phyloP scores from a whole-genome alignment of 2,113 vertebrate genomes.

The Pterocles orientalis region DNA sequence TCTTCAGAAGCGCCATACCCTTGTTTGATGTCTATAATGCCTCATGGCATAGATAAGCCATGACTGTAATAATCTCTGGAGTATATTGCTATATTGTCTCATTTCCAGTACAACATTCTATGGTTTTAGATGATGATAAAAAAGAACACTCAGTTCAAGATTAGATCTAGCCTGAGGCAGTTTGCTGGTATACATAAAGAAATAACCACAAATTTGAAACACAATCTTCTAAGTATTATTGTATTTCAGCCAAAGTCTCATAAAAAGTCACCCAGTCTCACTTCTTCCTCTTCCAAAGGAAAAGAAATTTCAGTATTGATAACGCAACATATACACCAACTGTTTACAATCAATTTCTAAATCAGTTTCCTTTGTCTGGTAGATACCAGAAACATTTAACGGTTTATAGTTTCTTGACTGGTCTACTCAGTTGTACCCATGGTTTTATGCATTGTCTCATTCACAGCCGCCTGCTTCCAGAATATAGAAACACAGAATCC shows the following conservation, averaged over 20 bases:
- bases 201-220: background rate
- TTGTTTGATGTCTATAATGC: background rate
- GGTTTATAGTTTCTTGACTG: background rate
- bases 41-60: conserved; percentile 2
- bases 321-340: background rate
- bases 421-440: background rate
- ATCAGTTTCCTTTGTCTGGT: background rate
- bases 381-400: background rate
- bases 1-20: background rate
- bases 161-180: background rate
- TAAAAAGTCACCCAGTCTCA: background rate
- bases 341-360: background rate
- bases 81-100: background rate
- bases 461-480: background rate
- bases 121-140: background rate
- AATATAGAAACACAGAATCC: background rate
- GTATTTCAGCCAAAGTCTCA: background rate
- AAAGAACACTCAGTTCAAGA: background rate
- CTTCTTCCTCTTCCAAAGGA: background rate
- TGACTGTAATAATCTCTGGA: background rate
- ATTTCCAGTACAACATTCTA: background rate
- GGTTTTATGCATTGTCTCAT: background rate
- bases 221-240: background rate
- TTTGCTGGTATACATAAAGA: background rate
- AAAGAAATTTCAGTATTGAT: background rate